These are phyloP conservation scores for Phalacrocorax carbo DNA, from an alignment of 2,113 vertebrate species.

Conservation along the genomic window DNA sequence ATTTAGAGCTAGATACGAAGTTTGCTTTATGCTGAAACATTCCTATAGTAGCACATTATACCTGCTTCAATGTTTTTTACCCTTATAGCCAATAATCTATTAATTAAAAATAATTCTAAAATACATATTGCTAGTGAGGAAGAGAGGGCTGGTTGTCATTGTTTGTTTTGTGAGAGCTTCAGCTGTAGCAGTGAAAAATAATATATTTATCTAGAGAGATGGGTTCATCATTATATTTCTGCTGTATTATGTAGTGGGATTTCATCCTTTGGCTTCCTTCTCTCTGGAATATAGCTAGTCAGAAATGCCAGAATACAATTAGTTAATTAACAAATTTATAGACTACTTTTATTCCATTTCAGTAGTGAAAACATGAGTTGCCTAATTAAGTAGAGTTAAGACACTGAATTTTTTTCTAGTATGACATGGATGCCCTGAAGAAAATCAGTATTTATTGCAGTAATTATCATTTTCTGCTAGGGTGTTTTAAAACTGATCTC, in stretches of 20 bases:
- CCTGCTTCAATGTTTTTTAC: background rate
- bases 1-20: background rate
- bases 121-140: background rate
- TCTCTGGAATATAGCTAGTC: background rate
- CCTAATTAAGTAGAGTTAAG: conserved; percentile 24
- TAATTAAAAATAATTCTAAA: background rate
- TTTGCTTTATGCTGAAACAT: background rate
- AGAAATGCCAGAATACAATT: background rate
- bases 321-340: conserved; percentile 29
- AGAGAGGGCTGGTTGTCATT: background rate
- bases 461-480: conserved; percentile 34
- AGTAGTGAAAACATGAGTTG: background rate
- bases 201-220: background rate
- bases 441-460: conserved; percentile 41
- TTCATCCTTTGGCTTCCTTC: background rate
- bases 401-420: background rate
- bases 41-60: background rate
- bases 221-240: background rate
- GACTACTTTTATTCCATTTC: background rate
- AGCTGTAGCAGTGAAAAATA: background rate
- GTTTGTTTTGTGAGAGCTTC: background rate
- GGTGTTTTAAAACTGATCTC: conserved; percentile 27
- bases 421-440: background rate
- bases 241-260: background rate
- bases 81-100: background rate